Conservation (phyloP, 2,113 vertebrate species). For the Pseudolaguvia tuberculata region DNA sequence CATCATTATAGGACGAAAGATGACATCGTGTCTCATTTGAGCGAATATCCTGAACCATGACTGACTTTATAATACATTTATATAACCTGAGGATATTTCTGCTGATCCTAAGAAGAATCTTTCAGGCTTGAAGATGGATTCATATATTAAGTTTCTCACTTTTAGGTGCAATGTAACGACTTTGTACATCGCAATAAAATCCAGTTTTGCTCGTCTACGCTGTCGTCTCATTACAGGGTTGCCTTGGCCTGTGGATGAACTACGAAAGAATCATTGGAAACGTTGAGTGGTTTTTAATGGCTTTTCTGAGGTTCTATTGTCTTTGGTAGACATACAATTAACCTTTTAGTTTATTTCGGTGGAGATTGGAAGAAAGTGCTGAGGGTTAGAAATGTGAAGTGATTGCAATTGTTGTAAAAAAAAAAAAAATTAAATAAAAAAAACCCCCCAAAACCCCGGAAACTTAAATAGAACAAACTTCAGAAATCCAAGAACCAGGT, state of each 20-base stretch:
- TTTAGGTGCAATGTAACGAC: slow-evolving; percentile 43
- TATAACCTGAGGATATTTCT: slow-evolving; percentile 50
- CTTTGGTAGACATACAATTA: slow-evolving; percentile 59
- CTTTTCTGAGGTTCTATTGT: slow-evolving; percentile 50
- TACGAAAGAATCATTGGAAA: slow-evolving; percentile 10
- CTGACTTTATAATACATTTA: slow-evolving; percentile 32
- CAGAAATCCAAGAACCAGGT: slow-evolving; percentile 50
- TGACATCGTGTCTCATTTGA: slow-evolving; percentile 30
- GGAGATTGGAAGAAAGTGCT: slow-evolving; percentile 64
- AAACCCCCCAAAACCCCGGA: too few species aligned
- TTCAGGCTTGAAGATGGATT: slow-evolving; percentile 58
- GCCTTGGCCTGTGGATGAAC: slow-evolving; percentile 16
- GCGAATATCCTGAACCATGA: slow-evolving; percentile 32
- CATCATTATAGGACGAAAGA: slow-evolving; percentile 34
- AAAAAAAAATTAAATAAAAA: too few species aligned
- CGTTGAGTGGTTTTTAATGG: slow-evolving; percentile 33
- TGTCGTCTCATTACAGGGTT: slow-evolving; percentile 11
- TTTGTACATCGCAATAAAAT: slow-evolving; percentile 30
- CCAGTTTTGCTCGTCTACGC: slow-evolving; percentile 18
- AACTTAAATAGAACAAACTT: slow-evolving; percentile 52
- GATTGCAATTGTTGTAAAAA: not conserved
- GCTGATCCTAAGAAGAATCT: slow-evolving; percentile 73
- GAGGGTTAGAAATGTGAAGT: slow-evolving; percentile 56
- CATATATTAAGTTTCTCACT: slow-evolving; percentile 62
- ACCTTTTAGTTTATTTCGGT: slow-evolving; percentile 57